Conservation (phyloP, 1,140 invertebrate species). For the Luehdorfia chinensis region DNA sequence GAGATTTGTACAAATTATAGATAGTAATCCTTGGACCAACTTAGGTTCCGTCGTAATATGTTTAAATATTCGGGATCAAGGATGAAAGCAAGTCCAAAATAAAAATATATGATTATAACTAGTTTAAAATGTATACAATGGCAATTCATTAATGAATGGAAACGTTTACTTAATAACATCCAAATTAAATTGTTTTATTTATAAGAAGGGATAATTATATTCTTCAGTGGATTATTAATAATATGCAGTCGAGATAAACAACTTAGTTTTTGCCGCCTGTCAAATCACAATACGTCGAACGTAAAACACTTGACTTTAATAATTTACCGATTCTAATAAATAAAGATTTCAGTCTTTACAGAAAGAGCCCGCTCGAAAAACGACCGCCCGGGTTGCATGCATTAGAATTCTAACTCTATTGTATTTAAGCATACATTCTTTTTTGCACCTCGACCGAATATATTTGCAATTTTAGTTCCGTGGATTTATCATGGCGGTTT, state of each 20-base stretch:
- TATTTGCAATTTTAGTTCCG: conserved; percentile 65
- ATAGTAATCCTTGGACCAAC: too few relatives aligned
- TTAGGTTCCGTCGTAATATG: too few relatives aligned
- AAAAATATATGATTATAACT: too few relatives aligned
- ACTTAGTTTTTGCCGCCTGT: conserved; percentile 35
- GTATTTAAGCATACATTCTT: conserved; percentile 72
- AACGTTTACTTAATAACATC: conserved; percentile 12
- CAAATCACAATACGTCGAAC: conserved; percentile 46
- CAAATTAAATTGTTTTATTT: conserved; percentile 18
- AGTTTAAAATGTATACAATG: neutral
- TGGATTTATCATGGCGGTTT: conserved; percentile 21
- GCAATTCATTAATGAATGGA: conserved; percentile 2
- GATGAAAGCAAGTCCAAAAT: too few relatives aligned
- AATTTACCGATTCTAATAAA: conserved; percentile 74
- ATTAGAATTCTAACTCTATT: conserved; percentile 70
- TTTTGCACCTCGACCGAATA: conserved; percentile 73
- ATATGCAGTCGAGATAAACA: conserved; percentile 8
- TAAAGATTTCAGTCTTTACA: conserved; percentile 68
- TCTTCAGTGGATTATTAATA: conserved; percentile 11
- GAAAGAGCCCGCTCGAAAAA: conserved; percentile 55
- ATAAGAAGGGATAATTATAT: conserved; percentile 18
- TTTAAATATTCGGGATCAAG: too few relatives aligned
- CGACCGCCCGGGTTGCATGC: conserved; percentile 66
- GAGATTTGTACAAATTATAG: too few relatives aligned
- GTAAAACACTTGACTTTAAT: conserved; percentile 61